Evolutionary conservation across 2,797 vertebrate species (phyloP).

Genomic region (Anniella stebbinsi): DNA sequence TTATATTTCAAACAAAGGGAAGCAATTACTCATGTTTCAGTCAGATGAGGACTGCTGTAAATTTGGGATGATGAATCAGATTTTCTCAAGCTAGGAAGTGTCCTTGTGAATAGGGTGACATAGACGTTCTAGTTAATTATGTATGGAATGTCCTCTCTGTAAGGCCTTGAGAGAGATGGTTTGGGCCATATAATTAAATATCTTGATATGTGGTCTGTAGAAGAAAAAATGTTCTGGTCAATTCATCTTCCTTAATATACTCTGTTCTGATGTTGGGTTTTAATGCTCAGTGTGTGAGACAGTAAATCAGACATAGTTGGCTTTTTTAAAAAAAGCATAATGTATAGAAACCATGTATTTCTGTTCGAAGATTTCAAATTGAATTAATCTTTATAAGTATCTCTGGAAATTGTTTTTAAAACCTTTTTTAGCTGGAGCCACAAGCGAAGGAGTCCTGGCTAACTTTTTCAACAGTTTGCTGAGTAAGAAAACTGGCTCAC

Average conservation of each 20-base stretch:
- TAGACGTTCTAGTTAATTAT: background rate
- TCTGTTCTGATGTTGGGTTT: background rate
- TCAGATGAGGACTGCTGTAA: background rate
- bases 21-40: background rate
- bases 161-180: background rate
- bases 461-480: conserved; percentile 99
- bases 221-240: background rate
- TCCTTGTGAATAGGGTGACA: background rate
- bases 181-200: background rate
- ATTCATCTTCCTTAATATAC: background rate
- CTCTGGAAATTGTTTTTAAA: background rate
- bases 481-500: conserved; percentile 96
- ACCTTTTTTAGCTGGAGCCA: conserved; percentile 87
- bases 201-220: background rate
- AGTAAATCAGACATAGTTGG: background rate
- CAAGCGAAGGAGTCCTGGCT: conserved; percentile 97
- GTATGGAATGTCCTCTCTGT: background rate
- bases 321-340: background rate
- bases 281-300: background rate
- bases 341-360: background rate
- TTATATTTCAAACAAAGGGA: background rate
- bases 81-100: background rate
- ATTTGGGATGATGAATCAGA: background rate
- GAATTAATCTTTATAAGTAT: conserved; percentile 11
- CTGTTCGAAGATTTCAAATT: background rate